Conservation (phyloP, 2,797 vertebrate genomes). For the Amniataba percoides region DNA sequence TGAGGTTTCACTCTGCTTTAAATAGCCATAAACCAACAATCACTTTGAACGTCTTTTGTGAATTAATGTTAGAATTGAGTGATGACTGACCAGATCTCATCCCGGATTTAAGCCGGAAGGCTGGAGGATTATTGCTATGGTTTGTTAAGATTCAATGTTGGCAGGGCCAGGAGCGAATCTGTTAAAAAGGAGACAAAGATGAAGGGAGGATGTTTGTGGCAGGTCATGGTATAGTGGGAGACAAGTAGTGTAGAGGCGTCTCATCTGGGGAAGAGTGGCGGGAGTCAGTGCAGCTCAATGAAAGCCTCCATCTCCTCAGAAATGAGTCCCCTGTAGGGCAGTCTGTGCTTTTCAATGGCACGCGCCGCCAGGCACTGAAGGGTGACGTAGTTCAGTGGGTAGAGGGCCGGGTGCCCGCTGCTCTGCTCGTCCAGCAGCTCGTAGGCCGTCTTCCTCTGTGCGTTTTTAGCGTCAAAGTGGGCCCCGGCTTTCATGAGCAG, state of each 20-base stretch:
- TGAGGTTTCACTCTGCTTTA: slow-evolving; percentile 43
- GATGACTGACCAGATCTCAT: slow-evolving; percentile 52
- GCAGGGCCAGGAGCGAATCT: slow-evolving; percentile 29
- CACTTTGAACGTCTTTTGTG: slow-evolving; percentile 36
- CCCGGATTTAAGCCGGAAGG: slow-evolving; percentile 47
- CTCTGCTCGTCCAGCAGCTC: slow-evolving; percentile 94
- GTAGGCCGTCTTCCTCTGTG: slow-evolving; percentile 92
- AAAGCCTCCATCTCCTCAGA: slow-evolving; percentile 96
- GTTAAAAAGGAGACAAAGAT: slow-evolving; percentile 22
- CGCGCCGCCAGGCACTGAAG: slow-evolving; percentile 98
- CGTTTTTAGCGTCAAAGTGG: slow-evolving; percentile 95
- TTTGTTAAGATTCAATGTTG: slow-evolving; percentile 69
- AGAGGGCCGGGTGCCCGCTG: slow-evolving; percentile 89
- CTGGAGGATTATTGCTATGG: slow-evolving; percentile 77
- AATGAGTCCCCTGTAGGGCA: slow-evolving; percentile 95
- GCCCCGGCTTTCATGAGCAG: slow-evolving; percentile 91
- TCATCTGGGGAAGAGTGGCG: slow-evolving; percentile 33
- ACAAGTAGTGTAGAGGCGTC: slow-evolving; percentile 20
- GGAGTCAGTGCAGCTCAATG: slow-evolving; percentile 93
- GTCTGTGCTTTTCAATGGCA: slow-evolving; percentile 92
- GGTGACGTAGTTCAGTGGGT: slow-evolving; percentile 93
- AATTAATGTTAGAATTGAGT: slow-evolving; percentile 44
- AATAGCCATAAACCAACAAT: slow-evolving; percentile 52
- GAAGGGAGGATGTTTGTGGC: slow-evolving; percentile 12
- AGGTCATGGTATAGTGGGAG: slow-evolving; percentile 19